These are phyloP conservation scores for Heterodera filipjevi DNA, from an alignment of 2,888 invertebrate genomes.

Conservation along the genomic window DNA sequence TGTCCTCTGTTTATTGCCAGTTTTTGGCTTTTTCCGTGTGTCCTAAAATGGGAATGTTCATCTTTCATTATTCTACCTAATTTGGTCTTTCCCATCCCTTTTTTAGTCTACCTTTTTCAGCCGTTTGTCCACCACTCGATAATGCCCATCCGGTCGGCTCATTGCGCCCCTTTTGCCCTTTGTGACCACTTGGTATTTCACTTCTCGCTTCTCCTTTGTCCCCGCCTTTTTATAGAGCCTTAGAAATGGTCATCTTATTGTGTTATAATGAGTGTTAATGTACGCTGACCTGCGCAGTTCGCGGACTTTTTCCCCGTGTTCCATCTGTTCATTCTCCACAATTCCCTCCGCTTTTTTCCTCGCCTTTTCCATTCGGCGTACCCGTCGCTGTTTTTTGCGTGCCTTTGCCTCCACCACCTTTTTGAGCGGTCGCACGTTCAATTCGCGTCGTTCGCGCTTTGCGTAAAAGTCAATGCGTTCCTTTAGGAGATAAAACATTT, in stretches of 20 bases:
- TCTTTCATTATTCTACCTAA: neutral
- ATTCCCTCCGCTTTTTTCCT: constrained; percentile 94
- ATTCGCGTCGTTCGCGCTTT: constrained; percentile 73
- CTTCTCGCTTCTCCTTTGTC: constrained; percentile 78
- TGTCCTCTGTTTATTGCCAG: neutral
- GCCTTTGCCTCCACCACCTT: constrained; percentile 92
- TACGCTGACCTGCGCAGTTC: constrained; percentile 61
- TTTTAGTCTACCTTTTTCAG: constrained; percentile 22
- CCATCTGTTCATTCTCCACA: constrained; percentile 76
- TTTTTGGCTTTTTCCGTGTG: neutral
- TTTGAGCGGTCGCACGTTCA: constrained; percentile 92
- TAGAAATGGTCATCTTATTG: constrained; percentile 45
- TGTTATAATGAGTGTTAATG: neutral
- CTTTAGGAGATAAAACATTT: constrained; percentile 36
- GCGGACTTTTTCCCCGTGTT: constrained; percentile 81
- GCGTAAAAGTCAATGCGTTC: constrained; percentile 79
- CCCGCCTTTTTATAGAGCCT: constrained; percentile 79
- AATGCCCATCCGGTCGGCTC: constrained; percentile 58
- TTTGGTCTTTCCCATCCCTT: neutral
- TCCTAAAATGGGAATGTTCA: neutral
- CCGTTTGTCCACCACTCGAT: constrained; percentile 50
- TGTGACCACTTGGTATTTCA: constrained; percentile 90
- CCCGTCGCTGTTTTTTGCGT: constrained; percentile 85
- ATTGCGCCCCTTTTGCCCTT: constrained; percentile 69
- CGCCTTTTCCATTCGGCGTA: constrained; percentile 85